A percentile compares a stretch with the other conserved stretches of the same genome.
Conservation (phyloP, 2,888 invertebrate genomes). For the Eugnorisma glareosa region DNA sequence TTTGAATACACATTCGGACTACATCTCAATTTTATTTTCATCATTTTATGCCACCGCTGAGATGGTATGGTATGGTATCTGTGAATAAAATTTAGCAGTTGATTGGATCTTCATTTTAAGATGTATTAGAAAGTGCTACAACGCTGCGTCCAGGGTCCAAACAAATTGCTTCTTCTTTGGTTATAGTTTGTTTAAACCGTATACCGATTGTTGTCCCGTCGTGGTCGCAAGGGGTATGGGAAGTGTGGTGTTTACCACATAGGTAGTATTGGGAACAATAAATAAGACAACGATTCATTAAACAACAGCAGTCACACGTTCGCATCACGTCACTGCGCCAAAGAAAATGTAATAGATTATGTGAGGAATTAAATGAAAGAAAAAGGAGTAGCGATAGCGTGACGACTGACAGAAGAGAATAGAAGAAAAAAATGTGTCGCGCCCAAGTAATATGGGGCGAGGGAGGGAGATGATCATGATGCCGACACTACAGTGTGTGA, state of each 20-base stretch:
- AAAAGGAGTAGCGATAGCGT: not conserved
- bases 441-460: not conserved
- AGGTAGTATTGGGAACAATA: not conserved
- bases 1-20: too few relatives aligned
- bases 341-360: not conserved
- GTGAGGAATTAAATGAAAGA: not conserved
- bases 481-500: not conserved
- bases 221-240: not conserved
- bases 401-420: not conserved
- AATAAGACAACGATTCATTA: not conserved
- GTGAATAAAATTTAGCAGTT: not conserved
- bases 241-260: not conserved
- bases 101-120: not conserved
- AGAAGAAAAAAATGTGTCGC: not conserved
- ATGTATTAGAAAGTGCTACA: not conserved
- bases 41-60: not conserved
- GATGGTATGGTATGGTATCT: not conserved
- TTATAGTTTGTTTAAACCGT: slow-evolving; percentile 2
- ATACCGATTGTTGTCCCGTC: not conserved
- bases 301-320: not conserved
- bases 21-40: not conserved
- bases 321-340: not conserved
- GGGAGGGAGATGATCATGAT: not conserved
- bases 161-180: not conserved
- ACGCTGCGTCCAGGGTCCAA: not conserved